These are phyloP conservation scores for Sarcophaga variegata DNA, from an alignment of 2,888 invertebrate genomes.

Conservation along the genomic window DNA sequence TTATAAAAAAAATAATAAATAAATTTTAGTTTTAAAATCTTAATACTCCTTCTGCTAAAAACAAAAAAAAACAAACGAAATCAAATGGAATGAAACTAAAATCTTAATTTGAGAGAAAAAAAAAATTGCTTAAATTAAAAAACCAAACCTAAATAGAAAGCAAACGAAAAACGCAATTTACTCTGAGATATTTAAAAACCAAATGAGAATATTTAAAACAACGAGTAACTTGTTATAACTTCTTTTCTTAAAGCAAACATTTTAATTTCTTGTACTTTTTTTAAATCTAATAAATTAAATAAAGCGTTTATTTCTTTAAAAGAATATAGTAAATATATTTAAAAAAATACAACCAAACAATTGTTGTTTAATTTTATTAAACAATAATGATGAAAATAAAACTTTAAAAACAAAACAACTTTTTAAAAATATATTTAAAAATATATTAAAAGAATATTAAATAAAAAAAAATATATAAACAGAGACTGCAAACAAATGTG, in stretches of 20 bases:
- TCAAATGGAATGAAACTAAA: slow-evolving; percentile 58
- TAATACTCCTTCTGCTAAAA: slow-evolving; percentile 23
- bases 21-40: slow-evolving; percentile 10
- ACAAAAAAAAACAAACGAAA: slow-evolving; percentile 57
- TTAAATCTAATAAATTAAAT: slow-evolving; percentile 17
- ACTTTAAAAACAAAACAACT: slow-evolving; percentile 50
- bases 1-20: slow-evolving; percentile 24
- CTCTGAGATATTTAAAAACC: slow-evolving; percentile 46
- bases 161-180: slow-evolving; percentile 81
- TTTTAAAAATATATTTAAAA: slow-evolving; percentile 68
- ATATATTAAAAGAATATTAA: slow-evolving; percentile 64
- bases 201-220: slow-evolving; percentile 39
- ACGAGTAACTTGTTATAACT: slow-evolving; percentile 65
- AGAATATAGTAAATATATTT: slow-evolving; percentile 46
- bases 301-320: slow-evolving; percentile 32
- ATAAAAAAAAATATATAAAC: slow-evolving; percentile 77
- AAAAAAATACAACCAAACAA: slow-evolving; percentile 45
- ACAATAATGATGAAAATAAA: slow-evolving; percentile 55
- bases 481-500: slow-evolving; percentile 82
- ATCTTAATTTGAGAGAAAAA: slow-evolving; percentile 2
- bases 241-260: slow-evolving; percentile 37
- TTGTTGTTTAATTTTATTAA: slow-evolving; percentile 48
- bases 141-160: slow-evolving; percentile 68
- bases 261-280: slow-evolving; percentile 49
- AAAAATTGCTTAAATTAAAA: slow-evolving; percentile 63